These are phyloP conservation scores for Dipus sagitta DNA, from an alignment of 2,797 vertebrate species.

Conservation along the genomic window DNA sequence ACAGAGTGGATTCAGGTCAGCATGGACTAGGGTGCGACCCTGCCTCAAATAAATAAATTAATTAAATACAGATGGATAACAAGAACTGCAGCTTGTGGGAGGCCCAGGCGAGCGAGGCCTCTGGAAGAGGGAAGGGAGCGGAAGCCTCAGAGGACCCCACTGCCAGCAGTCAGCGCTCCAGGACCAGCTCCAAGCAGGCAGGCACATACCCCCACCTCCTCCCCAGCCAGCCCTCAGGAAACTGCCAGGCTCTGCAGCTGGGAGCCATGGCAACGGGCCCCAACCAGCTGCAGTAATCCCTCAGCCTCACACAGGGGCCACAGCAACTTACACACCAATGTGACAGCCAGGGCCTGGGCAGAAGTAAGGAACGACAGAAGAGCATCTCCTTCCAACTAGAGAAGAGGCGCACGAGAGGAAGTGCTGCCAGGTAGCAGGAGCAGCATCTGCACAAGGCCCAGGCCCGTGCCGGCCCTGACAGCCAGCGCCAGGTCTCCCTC, in stretches of 20 bases:
- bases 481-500: background rate
- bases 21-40: too few species aligned
- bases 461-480: background rate
- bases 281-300: slow-evolving; percentile 48
- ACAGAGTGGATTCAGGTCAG: too few species aligned
- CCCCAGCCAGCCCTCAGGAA: background rate
- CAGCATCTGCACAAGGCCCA: background rate
- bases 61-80: background rate
- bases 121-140: background rate
- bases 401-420: background rate
- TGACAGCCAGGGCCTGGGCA: slow-evolving; percentile 12
- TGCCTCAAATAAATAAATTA: too few species aligned
- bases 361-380: background rate
- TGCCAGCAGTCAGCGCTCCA: background rate
- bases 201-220: background rate
- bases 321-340: background rate
- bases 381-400: background rate
- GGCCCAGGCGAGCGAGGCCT: background rate
- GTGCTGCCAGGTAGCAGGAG: background rate
- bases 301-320: background rate
- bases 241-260: slow-evolving; percentile 53
- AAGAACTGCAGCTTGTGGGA: background rate
- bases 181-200: background rate
- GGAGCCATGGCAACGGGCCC: slow-evolving; percentile 62
- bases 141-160: background rate